phyloP scores from a whole-genome alignment of 2,113 vertebrate species.

The Dascyllus trimaculatus region DNA sequence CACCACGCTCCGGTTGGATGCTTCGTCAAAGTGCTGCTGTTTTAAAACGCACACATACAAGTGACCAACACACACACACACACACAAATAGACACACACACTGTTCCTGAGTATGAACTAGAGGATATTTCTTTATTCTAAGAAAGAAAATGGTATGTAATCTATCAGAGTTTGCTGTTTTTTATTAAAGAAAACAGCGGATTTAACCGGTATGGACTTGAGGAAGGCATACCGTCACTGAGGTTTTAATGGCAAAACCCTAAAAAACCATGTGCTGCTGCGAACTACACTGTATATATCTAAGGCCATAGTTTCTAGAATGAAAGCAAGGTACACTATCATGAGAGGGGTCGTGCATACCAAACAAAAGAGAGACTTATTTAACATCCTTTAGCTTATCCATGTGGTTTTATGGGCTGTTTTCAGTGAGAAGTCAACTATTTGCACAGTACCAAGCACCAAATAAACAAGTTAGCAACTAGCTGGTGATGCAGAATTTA shows the following conservation, averaged over 20 bases:
- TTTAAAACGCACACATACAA: slow-evolving; percentile 60
- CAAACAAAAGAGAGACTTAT: neutral
- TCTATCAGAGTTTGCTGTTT: slow-evolving; percentile 23
- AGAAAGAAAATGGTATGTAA: slow-evolving; percentile 45
- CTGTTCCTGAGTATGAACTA: slow-evolving; percentile 81
- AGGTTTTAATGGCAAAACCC: slow-evolving; percentile 51
- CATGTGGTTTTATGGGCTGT: slow-evolving; percentile 14
- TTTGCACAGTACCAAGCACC: neutral
- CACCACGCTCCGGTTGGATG: slow-evolving; percentile 44
- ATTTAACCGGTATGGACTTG: slow-evolving; percentile 45
- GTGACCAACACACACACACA: slow-evolving; percentile 39
- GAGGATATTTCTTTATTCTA: slow-evolving; percentile 62
- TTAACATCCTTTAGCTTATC: slow-evolving; percentile 2
- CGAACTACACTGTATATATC: slow-evolving; percentile 33
- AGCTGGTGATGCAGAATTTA: slow-evolving; percentile 11
- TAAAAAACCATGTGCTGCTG: slow-evolving; percentile 52
- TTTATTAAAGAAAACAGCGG: slow-evolving; percentile 19
- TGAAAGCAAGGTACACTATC: slow-evolving; percentile 33
- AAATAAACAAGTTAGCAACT: neutral
- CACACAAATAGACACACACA: slow-evolving; percentile 35
- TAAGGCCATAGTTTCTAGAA: slow-evolving; percentile 61
- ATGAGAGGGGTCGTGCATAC: neutral
- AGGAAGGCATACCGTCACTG: slow-evolving; percentile 40
- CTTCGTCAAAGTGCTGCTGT: slow-evolving; percentile 81
- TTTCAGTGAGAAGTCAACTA: neutral